Base-by-base conservation (phyloP, 2,888 invertebrate genomes). In the Emmelina monodactyla region DNA sequence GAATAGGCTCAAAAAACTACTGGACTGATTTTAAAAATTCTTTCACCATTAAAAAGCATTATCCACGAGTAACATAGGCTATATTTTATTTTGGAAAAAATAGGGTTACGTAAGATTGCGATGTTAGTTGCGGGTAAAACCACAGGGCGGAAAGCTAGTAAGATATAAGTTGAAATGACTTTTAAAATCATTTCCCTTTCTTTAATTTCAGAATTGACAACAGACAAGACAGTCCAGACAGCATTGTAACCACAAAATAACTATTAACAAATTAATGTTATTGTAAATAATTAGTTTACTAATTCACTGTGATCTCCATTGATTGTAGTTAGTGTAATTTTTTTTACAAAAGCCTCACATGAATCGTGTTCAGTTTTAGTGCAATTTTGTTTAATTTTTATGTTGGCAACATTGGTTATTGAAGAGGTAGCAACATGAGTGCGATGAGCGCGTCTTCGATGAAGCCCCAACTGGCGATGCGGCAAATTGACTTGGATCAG, bases 401-500 rank as follows among this genome's bases (percentile, higher is more conserved):
- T 42, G 19, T 29, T 32, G 25, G 6, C 25, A n/a, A n/a, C n/a
- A n/a, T 14, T 28, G n/a, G 13, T 33, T 33, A 34, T 41, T 33
- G 38, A 40, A 44, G 43, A 28, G 36, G 29, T 41, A 37, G 42
- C 42, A 35, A 14, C 14, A 30, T 49, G 42, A 36, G 34, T 22
- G 49, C 39, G 37, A 69, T 68, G 66, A 67, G 64, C 44, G 62
- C 62, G 1, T 53, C 58, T 34, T 60, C 44, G 35, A 42, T 43
- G 28, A 57, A 67, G 42, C 63, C 69, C 10, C 68, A 84, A 42
- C 79, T 84, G 50, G 87, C 87, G 36, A 67, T 88, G 41, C 85
- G 87, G 58, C 88, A 88, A 54, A 90, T 90, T 51, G 91, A 92
- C 59, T 82, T 95, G 52, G 89, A 90, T 67, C 88, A 86, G 75